These are phyloP conservation scores for Drosophila seguyi DNA, from an alignment of 1,140 invertebrate species.

Conservation along the genomic window DNA sequence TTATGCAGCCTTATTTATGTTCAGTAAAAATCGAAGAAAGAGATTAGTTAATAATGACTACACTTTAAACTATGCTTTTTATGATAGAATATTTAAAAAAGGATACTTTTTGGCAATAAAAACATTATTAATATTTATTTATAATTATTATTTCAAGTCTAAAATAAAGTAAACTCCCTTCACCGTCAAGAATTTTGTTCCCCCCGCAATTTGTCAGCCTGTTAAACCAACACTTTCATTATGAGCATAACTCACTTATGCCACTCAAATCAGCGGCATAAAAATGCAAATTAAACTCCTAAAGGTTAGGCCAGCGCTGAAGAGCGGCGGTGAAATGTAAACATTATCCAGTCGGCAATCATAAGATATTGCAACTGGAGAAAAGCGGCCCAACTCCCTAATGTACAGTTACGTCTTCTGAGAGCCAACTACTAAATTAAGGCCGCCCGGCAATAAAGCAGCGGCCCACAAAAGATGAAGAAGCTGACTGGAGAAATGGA, in stretches of 20 bases:
- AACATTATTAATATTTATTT: too few species aligned
- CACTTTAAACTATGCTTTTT: too few species aligned
- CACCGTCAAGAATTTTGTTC: not conserved
- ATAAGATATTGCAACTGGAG: conserved; percentile 35
- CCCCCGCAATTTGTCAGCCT: conserved; percentile 24
- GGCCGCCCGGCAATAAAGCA: conserved; percentile 74
- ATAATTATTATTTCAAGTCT: too few species aligned
- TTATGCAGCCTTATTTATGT: not conserved
- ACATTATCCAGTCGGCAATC: conserved; percentile 33
- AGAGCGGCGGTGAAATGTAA: conserved; percentile 21
- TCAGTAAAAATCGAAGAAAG: not conserved
- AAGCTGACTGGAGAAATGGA: conserved; percentile 9
- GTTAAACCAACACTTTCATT: conserved; percentile 14
- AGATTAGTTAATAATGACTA: too few species aligned
- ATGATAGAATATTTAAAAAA: too few species aligned
- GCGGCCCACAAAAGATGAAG: conserved; percentile 49
- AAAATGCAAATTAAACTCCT: conserved; percentile 74
- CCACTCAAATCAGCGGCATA: conserved; percentile 49
- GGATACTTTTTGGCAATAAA: too few species aligned
- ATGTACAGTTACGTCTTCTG: conserved; percentile 73
- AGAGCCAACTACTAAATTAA: conserved; percentile 77
- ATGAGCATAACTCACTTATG: conserved; percentile 43
- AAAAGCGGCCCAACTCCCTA: conserved; percentile 48
- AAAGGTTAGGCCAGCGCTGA: conserved; percentile 37
- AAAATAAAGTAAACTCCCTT: too few species aligned